Evolutionary conservation across 64 coral and sea anemone species (phyloP), one percentile per base, ranked within the genome.

Genomic region (Anthopleura sola): DNA sequence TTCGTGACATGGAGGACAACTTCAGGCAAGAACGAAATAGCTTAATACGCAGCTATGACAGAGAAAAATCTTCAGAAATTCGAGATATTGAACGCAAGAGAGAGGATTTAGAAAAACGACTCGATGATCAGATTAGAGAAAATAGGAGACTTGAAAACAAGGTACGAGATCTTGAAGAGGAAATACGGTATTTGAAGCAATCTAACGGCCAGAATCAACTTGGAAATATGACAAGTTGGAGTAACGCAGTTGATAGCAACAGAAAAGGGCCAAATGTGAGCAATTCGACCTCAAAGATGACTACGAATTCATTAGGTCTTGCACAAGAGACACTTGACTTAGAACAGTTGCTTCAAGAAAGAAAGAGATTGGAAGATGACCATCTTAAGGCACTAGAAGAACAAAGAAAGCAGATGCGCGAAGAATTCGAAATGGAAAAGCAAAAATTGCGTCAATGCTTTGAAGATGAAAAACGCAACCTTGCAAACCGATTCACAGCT

Each of bases 1-100:
- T 96, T 37, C 84, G 94, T n/a, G 84, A 92, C 60, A 96, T 96
- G 94, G 94, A 96, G 21, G 87, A 96, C 15, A 84, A 60, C 19
- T 96, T 92, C 21, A 86, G 86, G 80, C 87, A 88, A 21, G 94
- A 96, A 55, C 91, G 88, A 87, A 86, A 92, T 18, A 89, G 86
- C 36, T 84, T 88, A 24, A 68, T 92, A 21, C 84, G 94, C 46
- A 92, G 53, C 48, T 86, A 57, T 47, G 88, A 88, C 58, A 89
- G 85, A 47, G 87, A 96, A 64, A 96, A 90, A 62, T 83, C 91
- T 23, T 85, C 66, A 39, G 86, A 96, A 80, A 74, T 96, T 0
- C 85, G 86, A 51, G 78, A 86, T 37, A 75, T 89, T 24, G 21
- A 68, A 77, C 88, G 24, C 19, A 89, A 90, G 21, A 96, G 87